phyloP scores from a whole-genome alignment of 2,888 invertebrate genomes.

The Drosophila rellima region DNA sequence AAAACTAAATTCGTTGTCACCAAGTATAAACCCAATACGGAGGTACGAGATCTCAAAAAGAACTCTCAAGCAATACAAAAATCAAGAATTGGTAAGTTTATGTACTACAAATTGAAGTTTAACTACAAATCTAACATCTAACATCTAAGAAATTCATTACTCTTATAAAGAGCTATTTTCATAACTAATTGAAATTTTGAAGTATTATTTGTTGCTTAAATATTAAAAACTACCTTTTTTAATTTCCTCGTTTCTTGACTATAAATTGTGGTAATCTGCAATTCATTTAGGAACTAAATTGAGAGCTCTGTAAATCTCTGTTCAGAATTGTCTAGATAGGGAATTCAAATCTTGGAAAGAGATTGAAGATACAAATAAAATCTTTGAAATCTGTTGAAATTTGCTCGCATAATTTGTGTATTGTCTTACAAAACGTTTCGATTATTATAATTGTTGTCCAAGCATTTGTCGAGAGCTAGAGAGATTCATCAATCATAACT shows the following conservation, averaged over 20 bases:
- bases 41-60: conserved; percentile 3
- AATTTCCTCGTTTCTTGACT: too few relatives aligned
- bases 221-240: too few relatives aligned
- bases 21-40: background rate
- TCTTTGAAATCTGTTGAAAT: background rate
- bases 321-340: background rate
- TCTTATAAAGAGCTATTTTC: too few relatives aligned
- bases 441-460: conserved; percentile 12
- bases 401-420: background rate
- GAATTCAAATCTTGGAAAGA: background rate
- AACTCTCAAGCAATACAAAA: conserved; percentile 3
- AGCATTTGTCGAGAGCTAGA: conserved; percentile 13
- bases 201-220: too few relatives aligned
- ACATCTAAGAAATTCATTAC: too few relatives aligned
- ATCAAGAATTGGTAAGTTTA: conserved; percentile 25
- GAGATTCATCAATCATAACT: conserved; percentile 45
- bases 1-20: background rate
- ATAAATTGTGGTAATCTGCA: background rate
- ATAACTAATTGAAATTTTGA: background rate
- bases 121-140: too few relatives aligned
- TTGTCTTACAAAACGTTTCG: background rate
- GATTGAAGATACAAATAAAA: background rate
- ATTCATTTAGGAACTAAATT: too few relatives aligned
- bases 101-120: too few relatives aligned
- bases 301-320: background rate